phyloP scores from a whole-genome alignment of 2,888 invertebrate species.

The Erebia epiphron region DNA sequence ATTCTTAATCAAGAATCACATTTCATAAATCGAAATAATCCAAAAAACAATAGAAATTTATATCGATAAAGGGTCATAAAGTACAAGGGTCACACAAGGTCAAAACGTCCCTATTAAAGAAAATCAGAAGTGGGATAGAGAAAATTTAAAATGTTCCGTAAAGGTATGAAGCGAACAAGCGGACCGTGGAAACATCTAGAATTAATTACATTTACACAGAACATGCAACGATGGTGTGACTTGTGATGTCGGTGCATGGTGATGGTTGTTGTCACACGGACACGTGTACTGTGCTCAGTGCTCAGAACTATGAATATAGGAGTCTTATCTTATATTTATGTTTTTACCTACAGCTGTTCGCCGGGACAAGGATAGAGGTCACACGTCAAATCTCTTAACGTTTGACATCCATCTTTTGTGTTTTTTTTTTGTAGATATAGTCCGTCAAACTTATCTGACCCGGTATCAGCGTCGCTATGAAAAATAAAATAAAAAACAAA shows the following conservation, averaged over 20 bases:
- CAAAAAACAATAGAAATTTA: background rate
- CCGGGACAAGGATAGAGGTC: background rate
- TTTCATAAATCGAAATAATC: no score
- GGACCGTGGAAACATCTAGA: slow-evolving; percentile 60
- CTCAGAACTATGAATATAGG: slow-evolving; percentile 6
- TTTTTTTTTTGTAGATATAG: background rate
- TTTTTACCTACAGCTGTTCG: no score
- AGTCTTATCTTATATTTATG: background rate
- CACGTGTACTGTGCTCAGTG: slow-evolving; percentile 33
- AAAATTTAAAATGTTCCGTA: slow-evolving; percentile 39
- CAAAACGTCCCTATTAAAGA: slow-evolving; percentile 22
- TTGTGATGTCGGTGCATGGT: slow-evolving; percentile 65
- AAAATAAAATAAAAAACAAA: no score
- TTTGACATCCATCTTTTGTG: background rate
- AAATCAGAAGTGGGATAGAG: slow-evolving; percentile 27
- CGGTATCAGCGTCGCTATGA: no score
- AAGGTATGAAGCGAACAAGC: slow-evolving; percentile 72
- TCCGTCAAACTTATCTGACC: no score
- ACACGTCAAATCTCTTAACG: background rate
- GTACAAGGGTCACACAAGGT: slow-evolving; percentile 29
- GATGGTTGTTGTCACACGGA: slow-evolving; percentile 71
- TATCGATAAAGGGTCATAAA: background rate
- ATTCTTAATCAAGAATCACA: no score
- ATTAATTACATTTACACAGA: slow-evolving; percentile 66
- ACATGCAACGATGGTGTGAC: slow-evolving; percentile 55